A percentile compares a stretch with the other conserved stretches of the same genome.
These are phyloP conservation scores for Andrena bucephala DNA, from an alignment of 2,888 invertebrate species.

Conservation along the genomic window DNA sequence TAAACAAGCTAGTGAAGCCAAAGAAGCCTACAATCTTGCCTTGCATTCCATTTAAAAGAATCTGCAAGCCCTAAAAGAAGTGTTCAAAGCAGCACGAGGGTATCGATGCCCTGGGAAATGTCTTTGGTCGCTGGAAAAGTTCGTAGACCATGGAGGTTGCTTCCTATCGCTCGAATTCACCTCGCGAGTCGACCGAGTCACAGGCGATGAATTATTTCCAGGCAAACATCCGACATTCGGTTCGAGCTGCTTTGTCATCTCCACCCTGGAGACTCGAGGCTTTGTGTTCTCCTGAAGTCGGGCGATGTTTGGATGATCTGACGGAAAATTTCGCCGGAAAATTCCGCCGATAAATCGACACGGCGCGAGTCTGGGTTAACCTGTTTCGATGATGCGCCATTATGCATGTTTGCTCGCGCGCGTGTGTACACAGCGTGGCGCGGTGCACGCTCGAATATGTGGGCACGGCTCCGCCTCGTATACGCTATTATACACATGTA, in stretches of 20 bases:
- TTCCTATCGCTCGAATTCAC: slow-evolving; percentile 39
- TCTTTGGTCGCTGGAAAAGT: neutral
- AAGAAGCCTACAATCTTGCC: too few species aligned
- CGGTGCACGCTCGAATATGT: neutral
- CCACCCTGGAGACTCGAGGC: slow-evolving; percentile 24
- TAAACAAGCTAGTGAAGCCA: too few species aligned
- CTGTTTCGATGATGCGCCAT: slow-evolving; percentile 31
- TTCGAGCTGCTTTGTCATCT: slow-evolving; percentile 44
- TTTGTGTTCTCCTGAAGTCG: slow-evolving; percentile 31
- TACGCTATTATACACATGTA: slow-evolving; percentile 38
- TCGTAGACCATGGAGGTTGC: slow-evolving; percentile 9
- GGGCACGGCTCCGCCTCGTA: neutral
- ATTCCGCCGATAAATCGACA: slow-evolving; percentile 46
- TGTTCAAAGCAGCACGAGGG: neutral
- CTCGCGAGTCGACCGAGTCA: slow-evolving; percentile 37
- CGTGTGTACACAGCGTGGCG: slow-evolving; percentile 9
- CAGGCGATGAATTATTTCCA: slow-evolving; percentile 63
- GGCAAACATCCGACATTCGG: slow-evolving; percentile 54
- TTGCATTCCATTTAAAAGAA: too few species aligned
- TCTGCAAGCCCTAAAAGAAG: too few species aligned
- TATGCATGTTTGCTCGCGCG: slow-evolving; percentile 39
- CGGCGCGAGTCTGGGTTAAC: slow-evolving; percentile 16
- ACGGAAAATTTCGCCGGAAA: slow-evolving; percentile 35
- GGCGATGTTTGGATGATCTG: slow-evolving; percentile 5
- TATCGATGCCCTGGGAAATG: neutral